A percentile compares a stretch with the other conserved stretches of the same genome.
These are phyloP conservation scores for Agriopis marginaria DNA, from an alignment of 2,888 invertebrate species.

Conservation along the genomic window DNA sequence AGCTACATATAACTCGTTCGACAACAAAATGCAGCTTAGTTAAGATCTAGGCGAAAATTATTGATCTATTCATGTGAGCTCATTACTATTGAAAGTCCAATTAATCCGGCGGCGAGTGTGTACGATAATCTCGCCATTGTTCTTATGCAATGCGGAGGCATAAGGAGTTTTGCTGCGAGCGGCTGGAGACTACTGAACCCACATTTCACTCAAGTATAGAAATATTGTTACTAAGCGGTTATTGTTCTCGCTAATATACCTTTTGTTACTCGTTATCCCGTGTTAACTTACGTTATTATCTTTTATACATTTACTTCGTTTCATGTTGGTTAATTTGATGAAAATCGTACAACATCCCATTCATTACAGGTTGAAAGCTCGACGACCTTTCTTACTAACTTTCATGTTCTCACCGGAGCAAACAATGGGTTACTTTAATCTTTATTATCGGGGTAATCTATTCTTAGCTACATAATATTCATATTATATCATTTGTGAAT, in stretches of 20 bases:
- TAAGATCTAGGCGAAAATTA: conserved; percentile 50
- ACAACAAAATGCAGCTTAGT: conserved; percentile 46
- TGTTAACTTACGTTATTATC: conserved; percentile 15
- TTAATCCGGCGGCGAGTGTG: conserved; percentile 42
- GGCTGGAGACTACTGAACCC: conserved; percentile 31
- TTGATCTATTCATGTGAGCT: conserved; percentile 50
- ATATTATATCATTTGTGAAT: conserved; percentile 1
- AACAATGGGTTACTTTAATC: no score
- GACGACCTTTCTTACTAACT: conserved; percentile 3
- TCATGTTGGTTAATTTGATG: conserved; percentile 10
- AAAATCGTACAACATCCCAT: conserved; percentile 15
- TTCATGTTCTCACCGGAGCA: conserved; percentile 1
- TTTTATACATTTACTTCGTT: not conserved
- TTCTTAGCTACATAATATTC: not conserved
- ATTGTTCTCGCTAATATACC: conserved; percentile 34
- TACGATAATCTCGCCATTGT: conserved; percentile 53
- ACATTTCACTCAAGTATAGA: conserved; percentile 35
- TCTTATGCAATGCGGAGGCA: conserved; percentile 42
- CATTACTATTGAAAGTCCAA: conserved; percentile 47
- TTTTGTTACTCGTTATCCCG: conserved; percentile 14
- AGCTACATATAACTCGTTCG: conserved; percentile 29
- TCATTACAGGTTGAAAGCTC: conserved; percentile 17
- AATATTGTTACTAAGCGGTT: conserved; percentile 33
- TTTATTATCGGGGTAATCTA: not conserved
- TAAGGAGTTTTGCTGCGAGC: conserved; percentile 41